Conservation (phyloP, 1,140 invertebrate genomes). For the Zaprionus davidi region DNA sequence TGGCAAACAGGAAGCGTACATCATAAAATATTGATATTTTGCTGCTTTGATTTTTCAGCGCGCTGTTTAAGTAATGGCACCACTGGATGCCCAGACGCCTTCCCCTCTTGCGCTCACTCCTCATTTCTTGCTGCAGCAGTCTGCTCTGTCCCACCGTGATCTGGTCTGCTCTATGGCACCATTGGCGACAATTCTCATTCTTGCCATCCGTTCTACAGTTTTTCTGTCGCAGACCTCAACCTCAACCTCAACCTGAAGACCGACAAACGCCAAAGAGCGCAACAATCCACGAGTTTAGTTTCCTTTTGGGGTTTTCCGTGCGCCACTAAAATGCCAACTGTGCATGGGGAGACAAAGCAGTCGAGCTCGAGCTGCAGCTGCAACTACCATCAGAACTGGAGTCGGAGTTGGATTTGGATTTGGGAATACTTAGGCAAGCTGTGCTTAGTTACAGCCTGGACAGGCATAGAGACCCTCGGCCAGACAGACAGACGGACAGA, state of each 20-base stretch:
- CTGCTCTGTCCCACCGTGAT: slow-evolving; percentile 7
- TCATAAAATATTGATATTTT: slow-evolving; percentile 83
- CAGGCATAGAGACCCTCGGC: slow-evolving; percentile 4
- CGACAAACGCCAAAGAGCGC: slow-evolving; percentile 71
- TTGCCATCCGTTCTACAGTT: slow-evolving; percentile 60
- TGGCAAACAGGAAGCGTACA: slow-evolving; percentile 73
- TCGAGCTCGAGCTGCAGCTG: slow-evolving; percentile 1
- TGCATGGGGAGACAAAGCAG: slow-evolving; percentile 37
- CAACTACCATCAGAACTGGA: not conserved
- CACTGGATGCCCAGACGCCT: slow-evolving; percentile 27
- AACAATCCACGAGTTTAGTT: slow-evolving; percentile 80
- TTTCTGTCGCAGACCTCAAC: slow-evolving; percentile 47
- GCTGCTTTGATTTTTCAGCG: slow-evolving; percentile 77
- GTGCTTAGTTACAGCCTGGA: slow-evolving; percentile 44
- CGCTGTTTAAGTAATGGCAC: slow-evolving; percentile 76
- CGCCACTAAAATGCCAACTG: slow-evolving; percentile 52
- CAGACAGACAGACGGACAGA: slow-evolving; percentile 19
- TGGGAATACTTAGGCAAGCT: slow-evolving; percentile 38
- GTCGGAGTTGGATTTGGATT: slow-evolving; percentile 8
- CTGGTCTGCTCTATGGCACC: slow-evolving; percentile 37
- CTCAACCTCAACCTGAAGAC: slow-evolving; percentile 48
- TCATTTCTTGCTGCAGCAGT: not conserved
- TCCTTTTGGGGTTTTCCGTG: slow-evolving; percentile 63
- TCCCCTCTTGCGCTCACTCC: not conserved
- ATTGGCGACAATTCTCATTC: slow-evolving; percentile 61